Evolutionary conservation across 2,113 vertebrate genomes (phyloP).

Genomic region (Hyla sarda): DNA sequence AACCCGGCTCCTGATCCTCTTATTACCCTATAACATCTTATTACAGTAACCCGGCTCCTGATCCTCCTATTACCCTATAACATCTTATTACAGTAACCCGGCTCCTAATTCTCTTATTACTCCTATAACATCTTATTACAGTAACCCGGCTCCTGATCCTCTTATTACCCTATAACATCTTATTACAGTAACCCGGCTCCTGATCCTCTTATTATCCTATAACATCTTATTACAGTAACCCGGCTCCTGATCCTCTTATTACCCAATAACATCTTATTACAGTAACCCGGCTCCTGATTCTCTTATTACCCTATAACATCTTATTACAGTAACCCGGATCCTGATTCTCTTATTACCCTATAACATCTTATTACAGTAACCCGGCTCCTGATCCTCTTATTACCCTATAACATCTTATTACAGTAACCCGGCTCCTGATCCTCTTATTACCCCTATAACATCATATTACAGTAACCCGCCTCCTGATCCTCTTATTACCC

Average conservation of each 20-base stretch:
- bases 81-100: background rate
- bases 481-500: background rate
- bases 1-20: background rate
- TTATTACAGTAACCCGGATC: background rate
- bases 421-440: background rate
- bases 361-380: conserved; percentile 1
- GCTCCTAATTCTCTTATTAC: too few relatives aligned
- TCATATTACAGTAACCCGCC: background rate
- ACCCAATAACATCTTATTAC: background rate
- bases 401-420: conserved; percentile 5
- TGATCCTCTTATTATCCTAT: too few relatives aligned
- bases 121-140: too few relatives aligned
- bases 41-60: conserved; percentile 24
- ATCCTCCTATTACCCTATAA: background rate
- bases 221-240: too few relatives aligned
- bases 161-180: too few relatives aligned
- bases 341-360: background rate
- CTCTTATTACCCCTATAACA: background rate
- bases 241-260: too few relatives aligned
- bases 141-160: too few relatives aligned
- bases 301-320: background rate
- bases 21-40: conserved; percentile 8
- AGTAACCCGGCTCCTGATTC: background rate
- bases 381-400: conserved; percentile 2
- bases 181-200: too few relatives aligned